Evolutionary conservation across 1,140 invertebrate genomes (phyloP).

Genomic region (Lordiphosa collinella): DNA sequence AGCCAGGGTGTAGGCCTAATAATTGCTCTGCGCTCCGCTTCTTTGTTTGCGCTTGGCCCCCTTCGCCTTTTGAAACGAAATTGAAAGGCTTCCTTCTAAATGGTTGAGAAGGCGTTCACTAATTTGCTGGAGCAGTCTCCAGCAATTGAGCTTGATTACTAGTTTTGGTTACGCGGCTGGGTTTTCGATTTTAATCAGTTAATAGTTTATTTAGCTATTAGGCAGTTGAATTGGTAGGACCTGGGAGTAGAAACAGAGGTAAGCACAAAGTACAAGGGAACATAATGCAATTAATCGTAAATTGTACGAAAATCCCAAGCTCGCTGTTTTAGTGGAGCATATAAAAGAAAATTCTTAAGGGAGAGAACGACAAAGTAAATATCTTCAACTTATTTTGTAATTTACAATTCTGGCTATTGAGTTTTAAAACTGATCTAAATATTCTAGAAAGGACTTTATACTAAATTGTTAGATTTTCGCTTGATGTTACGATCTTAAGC

Average conservation of each 20-base stretch:
- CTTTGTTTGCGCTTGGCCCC: slow-evolving; percentile 45
- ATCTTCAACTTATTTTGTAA: too few relatives aligned
- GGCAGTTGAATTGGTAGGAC: neutral
- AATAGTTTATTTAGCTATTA: slow-evolving; percentile 71
- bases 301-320: neutral
- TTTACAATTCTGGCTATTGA: too few relatives aligned
- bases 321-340: too few relatives aligned
- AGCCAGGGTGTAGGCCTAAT: slow-evolving; percentile 28
- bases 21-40: slow-evolving; percentile 41
- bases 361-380: too few relatives aligned
- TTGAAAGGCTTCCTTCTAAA: slow-evolving; percentile 59
- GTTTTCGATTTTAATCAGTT: slow-evolving; percentile 67
- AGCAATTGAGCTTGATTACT: slow-evolving; percentile 57
- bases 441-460: too few relatives aligned
- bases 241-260: slow-evolving; percentile 6
- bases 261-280: neutral
- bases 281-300: neutral
- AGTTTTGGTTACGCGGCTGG: slow-evolving; percentile 36
- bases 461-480: too few relatives aligned
- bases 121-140: slow-evolving; percentile 48
- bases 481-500: too few relatives aligned
- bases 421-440: too few relatives aligned
- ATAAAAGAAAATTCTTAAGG: too few relatives aligned
- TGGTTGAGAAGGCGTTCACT: slow-evolving; percentile 55
- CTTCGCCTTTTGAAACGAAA: slow-evolving; percentile 46